phyloP scores from a whole-genome alignment of 2,113 vertebrate genomes.

The Mesembrinibis cayennensis region DNA sequence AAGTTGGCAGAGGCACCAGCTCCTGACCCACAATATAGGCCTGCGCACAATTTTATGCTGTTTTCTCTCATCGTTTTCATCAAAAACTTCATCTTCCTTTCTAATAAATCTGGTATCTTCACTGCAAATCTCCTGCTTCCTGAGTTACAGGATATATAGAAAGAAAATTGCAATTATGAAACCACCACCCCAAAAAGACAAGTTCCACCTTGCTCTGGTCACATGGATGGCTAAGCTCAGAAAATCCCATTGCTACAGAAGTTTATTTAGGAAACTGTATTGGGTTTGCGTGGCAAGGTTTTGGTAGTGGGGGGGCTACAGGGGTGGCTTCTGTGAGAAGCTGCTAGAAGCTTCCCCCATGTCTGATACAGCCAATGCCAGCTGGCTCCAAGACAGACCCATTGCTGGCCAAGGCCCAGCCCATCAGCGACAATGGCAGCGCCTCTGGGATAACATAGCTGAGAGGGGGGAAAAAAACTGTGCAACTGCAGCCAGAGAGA shows the following conservation, averaged over 20 bases:
- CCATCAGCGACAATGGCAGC: too few species aligned
- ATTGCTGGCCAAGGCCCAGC: too few species aligned
- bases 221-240: neutral
- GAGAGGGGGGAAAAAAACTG: too few species aligned
- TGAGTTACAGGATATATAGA: neutral
- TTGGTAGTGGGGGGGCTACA: too few species aligned
- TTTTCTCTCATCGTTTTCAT: neutral
- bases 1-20: neutral
- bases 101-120: fast-evolving
- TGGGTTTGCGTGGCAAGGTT: too few species aligned
- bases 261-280: neutral
- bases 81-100: neutral
- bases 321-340: too few species aligned
- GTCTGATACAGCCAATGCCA: too few species aligned
- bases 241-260: neutral
- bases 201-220: fast-evolving
- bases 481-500: too few species aligned
- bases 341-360: too few species aligned
- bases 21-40: neutral
- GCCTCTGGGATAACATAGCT: too few species aligned
- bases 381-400: too few species aligned
- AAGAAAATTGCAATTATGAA: neutral
- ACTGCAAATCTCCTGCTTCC: neutral
- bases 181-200: neutral
- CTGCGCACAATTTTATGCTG: neutral